Base-by-base conservation (phyloP, 2,888 invertebrate genomes). In the Caenorhabditis sp. region DNA sequence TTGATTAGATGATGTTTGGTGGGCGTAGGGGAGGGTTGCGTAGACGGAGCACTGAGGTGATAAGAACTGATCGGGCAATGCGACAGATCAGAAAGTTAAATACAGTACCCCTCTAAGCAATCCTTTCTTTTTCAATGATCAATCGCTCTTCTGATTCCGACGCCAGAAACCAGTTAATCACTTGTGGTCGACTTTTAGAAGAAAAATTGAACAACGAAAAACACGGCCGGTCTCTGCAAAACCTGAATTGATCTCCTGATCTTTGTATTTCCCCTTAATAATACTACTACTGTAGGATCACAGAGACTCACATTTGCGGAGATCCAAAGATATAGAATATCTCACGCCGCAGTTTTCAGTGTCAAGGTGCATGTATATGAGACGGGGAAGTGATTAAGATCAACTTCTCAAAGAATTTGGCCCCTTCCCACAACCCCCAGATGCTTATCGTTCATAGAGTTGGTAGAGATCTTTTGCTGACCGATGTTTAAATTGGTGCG, bases 11-110 rank as follows among this genome's bases (percentile, higher is more conserved):
- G 60, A 60, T 60, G 60, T 60, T 60, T 60, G 60, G 24, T 37
- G 60, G n/a, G 47, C n/a, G 47, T n/a, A 47, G 40, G 40, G 13
- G 13, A 11, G 51, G 28, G 37, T n/a, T n/a, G 32, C 32, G 60
- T 24, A 60, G 60, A 60, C 60, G 60, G 60, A 60, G 60, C 60
- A 60, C 37, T 6, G 20, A 22, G 22, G 20, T 40, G 60, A 60
- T 24, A 40, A 22, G 13, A 4, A 60, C 6, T 22, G 60, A 40
- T 20, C 22, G 22, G 60, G 24, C 22, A 15, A 18, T 4, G 28
- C 24, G 60, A 40, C 11, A 60, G 60, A 60, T 60, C 60, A 60
- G 22, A 60, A 60, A 22, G 60, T 60, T 60, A 32, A 32, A 32
- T 32, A 60, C 60, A 37, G 60, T 60, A 60, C 0, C 22, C 55